Evolutionary conservation across 2,888 invertebrate species (phyloP).

Genomic region (Zygothrica quintamaculata): DNA sequence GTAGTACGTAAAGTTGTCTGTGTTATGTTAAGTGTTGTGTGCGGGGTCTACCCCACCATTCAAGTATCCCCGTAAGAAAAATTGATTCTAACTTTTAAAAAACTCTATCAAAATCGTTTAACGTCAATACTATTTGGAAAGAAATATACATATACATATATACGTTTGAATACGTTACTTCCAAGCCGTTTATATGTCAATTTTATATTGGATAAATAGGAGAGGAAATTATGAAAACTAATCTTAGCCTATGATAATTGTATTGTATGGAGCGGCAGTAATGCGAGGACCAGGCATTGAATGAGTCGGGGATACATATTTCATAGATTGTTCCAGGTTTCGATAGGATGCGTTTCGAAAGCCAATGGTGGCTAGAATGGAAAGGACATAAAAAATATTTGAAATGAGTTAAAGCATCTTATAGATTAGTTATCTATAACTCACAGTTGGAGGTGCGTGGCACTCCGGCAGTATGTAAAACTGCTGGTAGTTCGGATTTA

Average conservation of each 20-base stretch:
- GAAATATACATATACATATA: too few relatives aligned
- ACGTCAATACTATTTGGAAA: too few relatives aligned
- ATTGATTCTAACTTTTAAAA: too few relatives aligned
- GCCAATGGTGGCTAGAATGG: slow-evolving; percentile 76
- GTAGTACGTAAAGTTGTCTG: too few relatives aligned
- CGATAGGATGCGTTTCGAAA: slow-evolving; percentile 66
- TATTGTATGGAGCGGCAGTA: slow-evolving; percentile 78
- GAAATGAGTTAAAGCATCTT: neutral
- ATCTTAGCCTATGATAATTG: slow-evolving; percentile 80
- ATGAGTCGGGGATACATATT: slow-evolving; percentile 80
- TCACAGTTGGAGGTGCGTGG: slow-evolving; percentile 82
- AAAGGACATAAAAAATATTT: too few relatives aligned
- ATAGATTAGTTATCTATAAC: slow-evolving; percentile 13
- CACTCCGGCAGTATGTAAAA: slow-evolving; percentile 81
- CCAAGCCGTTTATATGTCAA: neutral
- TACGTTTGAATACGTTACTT: too few relatives aligned
- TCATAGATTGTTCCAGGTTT: slow-evolving; percentile 81
- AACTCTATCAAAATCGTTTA: too few relatives aligned
- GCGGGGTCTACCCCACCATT: too few relatives aligned
- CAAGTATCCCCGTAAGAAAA: too few relatives aligned
- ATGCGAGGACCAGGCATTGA: slow-evolving; percentile 82
- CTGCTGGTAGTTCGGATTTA: neutral
- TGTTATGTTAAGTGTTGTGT: too few relatives aligned
- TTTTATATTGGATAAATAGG: neutral
- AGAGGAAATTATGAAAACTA: neutral